Percentiles rank a stretch among this genome's conserved stretches.
Evolutionary conservation across 2,113 vertebrate genomes (phyloP).

Genomic region (Megaceryle torquata): DNA sequence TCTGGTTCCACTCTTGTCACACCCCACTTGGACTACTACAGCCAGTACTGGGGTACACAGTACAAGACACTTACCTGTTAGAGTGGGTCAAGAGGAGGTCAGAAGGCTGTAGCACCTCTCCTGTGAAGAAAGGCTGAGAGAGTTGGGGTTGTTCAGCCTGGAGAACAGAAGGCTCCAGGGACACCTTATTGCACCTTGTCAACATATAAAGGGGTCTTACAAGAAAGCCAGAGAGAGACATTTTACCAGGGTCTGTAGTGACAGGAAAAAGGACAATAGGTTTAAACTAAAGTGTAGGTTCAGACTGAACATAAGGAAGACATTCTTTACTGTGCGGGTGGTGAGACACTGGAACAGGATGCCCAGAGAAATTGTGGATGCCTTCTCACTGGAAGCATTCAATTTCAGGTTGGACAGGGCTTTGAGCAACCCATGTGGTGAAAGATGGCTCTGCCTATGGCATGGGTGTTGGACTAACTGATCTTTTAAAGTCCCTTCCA

Average conservation of each 20-base stretch:
- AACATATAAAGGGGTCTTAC: neutral
- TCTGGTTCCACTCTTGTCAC: neutral
- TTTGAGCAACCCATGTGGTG: neutral
- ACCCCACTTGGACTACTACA: neutral
- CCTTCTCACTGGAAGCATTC: neutral
- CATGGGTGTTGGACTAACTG: neutral
- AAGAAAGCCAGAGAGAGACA: neutral
- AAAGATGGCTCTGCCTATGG: neutral
- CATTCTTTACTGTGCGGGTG: neutral
- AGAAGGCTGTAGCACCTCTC: too few relatives aligned
- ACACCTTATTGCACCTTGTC: neutral
- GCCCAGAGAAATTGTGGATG: neutral
- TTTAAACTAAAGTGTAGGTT: neutral
- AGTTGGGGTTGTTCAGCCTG: too few relatives aligned
- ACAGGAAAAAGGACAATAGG: neutral
- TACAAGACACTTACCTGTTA: neutral
- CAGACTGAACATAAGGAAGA: neutral
- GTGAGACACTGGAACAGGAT: neutral
- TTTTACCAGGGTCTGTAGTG: neutral
- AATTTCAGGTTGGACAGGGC: fast-evolving
- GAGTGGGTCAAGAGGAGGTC: neutral
- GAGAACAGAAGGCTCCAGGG: neutral
- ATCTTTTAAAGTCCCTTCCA: neutral
- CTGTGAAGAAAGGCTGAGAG: too few relatives aligned
- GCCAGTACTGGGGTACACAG: neutral